Evolutionary conservation across 2,888 invertebrate genomes (phyloP), one percentile per base, ranked within the genome.

Genomic region (Arenicola marina): DNA sequence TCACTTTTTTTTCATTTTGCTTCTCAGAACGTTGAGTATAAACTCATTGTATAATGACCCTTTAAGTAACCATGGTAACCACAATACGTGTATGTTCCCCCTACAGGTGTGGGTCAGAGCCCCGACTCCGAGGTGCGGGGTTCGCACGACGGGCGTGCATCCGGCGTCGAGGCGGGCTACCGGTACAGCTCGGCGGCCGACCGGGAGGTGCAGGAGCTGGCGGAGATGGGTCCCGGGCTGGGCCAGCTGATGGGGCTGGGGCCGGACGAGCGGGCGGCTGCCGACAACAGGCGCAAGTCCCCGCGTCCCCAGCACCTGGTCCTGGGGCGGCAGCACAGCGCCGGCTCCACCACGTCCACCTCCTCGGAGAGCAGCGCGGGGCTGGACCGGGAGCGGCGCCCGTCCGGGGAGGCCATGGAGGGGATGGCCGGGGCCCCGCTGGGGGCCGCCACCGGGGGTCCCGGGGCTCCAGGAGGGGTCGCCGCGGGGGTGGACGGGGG

Each of bases 281-380:
- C 48, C 26, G 18, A 11, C 18, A 24, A 24, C 11, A 24, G 48
- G 7, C 53, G 31, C 24, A 24, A 21, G 21, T 53, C 53, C 4
- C 63, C 57, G 15, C 67, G 79, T 34, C 80, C 78, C 0, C 73
- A 73, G 54, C 79, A 76, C 48, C 68, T 79, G 43, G 76, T 75
- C 66, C 72, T 80, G 3, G 73, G 76, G 18, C 70, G 76, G 38
- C 78, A 78, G 2, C 74, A 76, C 56, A 79, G 78, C 66, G 7
- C 53, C 31, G 29, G 31, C 7, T 53, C 53, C 4, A 48, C 48
- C 18, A 24, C 48, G 18, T 48, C 48, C 7, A 48, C 48, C 18
- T 48, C 48, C 7, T 48, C 48, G 18, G 11, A 11, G 18, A n/a
- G 18, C 7, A 24, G 26, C 48, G 24, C 18, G 18, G 7, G 7